Base-by-base conservation (phyloP, 2,113 vertebrate genomes). In the Etia nguti region DNA sequence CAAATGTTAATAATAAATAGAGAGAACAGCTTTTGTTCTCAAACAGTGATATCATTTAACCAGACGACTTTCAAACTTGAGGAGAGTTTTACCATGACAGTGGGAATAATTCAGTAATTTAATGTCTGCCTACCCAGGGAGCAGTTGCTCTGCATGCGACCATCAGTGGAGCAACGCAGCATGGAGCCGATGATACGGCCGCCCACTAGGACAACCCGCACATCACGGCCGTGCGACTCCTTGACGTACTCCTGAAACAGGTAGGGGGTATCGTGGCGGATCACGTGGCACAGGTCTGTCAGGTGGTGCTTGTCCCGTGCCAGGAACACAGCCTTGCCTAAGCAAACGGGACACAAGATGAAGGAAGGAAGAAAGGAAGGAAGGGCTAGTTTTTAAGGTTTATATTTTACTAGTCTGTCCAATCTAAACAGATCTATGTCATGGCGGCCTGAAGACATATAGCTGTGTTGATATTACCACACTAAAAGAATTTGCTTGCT, bases 131-230 rank as follows among this genome's bases (percentile, higher is more conserved):
- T 94, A 95, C 93, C 93, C 56, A 98, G 94, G 22, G 97, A 98
- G 92, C 97, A 98, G 96, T 98, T 98, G 95, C 98, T 98, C 86
- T 98, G 97, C 98, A 98, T 98, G 52, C 98, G 97, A 13, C 97
- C 98, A 1, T 98, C 97, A 0, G 97, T 98, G 88, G 97, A 98
- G 89, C 97, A 98, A 90, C 98, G 97, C 11, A 98, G 93, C 97
- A 98, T 98, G 8, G 97, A 98, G 87, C 97, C 97, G 3, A 98
- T 97, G 88, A 98, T 96, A 12, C 96, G 96, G 52, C 97, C 98
- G 2, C 98, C 98, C 3, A 98, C 97, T 75, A 98, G 96, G 22
- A 98, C 97, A 93, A 98, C 98, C 1, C 98, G 96, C 83, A 98
- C 96, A 7, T 98, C 98, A 5, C 97, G 97, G 10, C 98, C 98